Evolutionary conservation across 2,888 invertebrate species (phyloP).

Genomic region (Hydrotaea diabolus): DNA sequence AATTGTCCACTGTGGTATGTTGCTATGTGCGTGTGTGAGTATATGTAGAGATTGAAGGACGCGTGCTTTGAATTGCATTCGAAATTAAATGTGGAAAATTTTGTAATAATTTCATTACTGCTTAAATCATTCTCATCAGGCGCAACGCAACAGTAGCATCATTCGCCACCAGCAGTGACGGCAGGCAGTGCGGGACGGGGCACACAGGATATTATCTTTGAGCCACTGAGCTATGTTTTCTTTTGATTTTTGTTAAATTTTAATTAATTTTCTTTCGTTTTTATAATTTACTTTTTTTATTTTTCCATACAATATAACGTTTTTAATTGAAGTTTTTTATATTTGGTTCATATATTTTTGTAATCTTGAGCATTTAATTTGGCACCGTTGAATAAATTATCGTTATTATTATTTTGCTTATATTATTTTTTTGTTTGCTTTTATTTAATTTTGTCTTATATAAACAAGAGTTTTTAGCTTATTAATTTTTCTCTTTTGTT

Average conservation of each 20-base stretch:
- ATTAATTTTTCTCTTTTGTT: not conserved
- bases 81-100: conserved; percentile 25
- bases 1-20: not conserved
- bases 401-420: too few species aligned
- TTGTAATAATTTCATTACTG: conserved; percentile 11
- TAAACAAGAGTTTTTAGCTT: not conserved
- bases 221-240: not conserved
- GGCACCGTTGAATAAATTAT: too few species aligned
- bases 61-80: conserved; percentile 14
- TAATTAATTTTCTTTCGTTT: not conserved
- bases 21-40: not conserved
- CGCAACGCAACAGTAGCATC: not conserved
- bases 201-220: not conserved
- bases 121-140: not conserved
- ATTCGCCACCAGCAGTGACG: not conserved
- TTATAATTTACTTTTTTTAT: not conserved
- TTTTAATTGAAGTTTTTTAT: too few species aligned
- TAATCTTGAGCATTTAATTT: too few species aligned
- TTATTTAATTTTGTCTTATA: too few species aligned
- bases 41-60: conserved; percentile 11
- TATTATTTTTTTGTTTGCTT: too few species aligned
- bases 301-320: too few species aligned
- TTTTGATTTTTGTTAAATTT: not conserved
- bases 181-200: too few species aligned
- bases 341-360: too few species aligned